A percentile compares a stretch with the other conserved stretches of the same genome.
phyloP scores from a whole-genome alignment of 2,113 vertebrate species.

The Solea solea region DNA sequence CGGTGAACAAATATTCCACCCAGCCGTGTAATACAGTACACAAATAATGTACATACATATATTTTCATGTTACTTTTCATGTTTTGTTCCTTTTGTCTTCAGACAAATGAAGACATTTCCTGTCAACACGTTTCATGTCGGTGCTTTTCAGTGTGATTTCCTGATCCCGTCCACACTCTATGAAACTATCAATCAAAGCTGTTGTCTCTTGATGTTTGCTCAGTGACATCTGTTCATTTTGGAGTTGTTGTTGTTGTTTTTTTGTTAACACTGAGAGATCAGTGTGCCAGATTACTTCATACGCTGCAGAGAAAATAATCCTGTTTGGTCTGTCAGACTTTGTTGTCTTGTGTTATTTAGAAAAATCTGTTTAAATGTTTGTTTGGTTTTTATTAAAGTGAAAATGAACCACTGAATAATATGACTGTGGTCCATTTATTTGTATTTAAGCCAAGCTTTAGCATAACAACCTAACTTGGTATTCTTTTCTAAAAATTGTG shows the following conservation, averaged over 20 bases:
- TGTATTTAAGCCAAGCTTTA: too few species aligned
- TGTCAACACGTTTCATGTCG: slow-evolving; percentile 24
- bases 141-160: slow-evolving; percentile 39
- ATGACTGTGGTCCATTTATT: too few species aligned
- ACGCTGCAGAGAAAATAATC: not conserved
- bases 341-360: not conserved
- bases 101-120: not conserved
- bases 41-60: too few species aligned
- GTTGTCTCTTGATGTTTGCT: slow-evolving; percentile 21
- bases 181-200: slow-evolving; percentile 50
- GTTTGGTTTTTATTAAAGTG: too few species aligned
- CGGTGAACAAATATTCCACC: too few species aligned
- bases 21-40: too few species aligned
- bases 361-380: too few species aligned
- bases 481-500: too few species aligned
- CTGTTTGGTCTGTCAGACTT: not conserved
- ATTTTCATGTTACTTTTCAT: too few species aligned
- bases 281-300: slow-evolving; percentile 3
- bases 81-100: not conserved
- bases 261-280: slow-evolving; percentile 49
- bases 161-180: slow-evolving; percentile 22
- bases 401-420: too few species aligned
- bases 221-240: slow-evolving; percentile 49
- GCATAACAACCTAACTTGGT: too few species aligned
- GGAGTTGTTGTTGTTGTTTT: not conserved